phyloP scores from a whole-genome alignment of 2,888 invertebrate genomes.

The Ormyrus rosae region DNA sequence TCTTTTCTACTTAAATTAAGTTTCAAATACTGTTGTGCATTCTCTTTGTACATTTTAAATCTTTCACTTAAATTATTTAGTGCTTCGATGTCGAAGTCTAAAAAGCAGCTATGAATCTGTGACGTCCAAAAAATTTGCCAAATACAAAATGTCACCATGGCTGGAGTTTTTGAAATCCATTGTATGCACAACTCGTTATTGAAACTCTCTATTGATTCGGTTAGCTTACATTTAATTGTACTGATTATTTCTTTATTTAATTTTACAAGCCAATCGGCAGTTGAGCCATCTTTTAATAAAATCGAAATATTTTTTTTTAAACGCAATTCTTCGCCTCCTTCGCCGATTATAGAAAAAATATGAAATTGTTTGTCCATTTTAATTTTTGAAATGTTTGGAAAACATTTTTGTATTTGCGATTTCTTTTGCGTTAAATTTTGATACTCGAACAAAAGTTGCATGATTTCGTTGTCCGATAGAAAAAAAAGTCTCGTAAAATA shows the following conservation, averaged over 20 bases:
- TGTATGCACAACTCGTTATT: conserved; percentile 67
- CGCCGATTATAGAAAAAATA: conserved; percentile 81
- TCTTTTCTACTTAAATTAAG: conserved; percentile 78
- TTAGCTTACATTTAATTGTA: conserved; percentile 52
- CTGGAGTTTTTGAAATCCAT: conserved; percentile 81
- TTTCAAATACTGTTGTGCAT: conserved; percentile 79
- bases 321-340: conserved; percentile 79
- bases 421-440: conserved; percentile 80
- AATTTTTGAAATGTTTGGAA: conserved; percentile 81
- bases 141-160: conserved; percentile 80
- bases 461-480: conserved; percentile 84
- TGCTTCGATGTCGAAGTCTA: conserved; percentile 67
- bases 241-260: conserved; percentile 80
- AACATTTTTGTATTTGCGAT: conserved; percentile 83
- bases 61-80: conserved; percentile 76
- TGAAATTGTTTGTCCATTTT: conserved; percentile 77
- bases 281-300: conserved; percentile 77
- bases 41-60: conserved; percentile 77
- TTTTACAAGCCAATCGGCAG: conserved; percentile 82
- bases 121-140: conserved; percentile 83
- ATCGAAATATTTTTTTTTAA: conserved; percentile 68
- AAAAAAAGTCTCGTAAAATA: conserved; percentile 87
- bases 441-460: conserved; percentile 84
- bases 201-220: conserved; percentile 61
- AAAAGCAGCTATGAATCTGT: conserved; percentile 79